phyloP scores from a whole-genome alignment of 1,140 invertebrate species.

The Drosophila lacertosa region DNA sequence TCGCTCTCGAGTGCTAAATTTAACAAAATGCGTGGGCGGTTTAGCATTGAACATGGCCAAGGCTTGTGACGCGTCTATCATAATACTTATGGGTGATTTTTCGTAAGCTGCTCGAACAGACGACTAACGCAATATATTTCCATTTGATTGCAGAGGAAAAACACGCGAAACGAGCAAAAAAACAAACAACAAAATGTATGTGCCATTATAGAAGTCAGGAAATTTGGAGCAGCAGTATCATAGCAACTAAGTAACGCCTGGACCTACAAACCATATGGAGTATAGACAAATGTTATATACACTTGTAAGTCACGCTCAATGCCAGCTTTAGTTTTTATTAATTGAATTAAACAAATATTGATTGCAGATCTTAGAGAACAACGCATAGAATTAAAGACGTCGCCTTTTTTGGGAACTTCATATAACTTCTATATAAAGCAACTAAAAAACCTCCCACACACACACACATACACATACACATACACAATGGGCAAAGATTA shows the following conservation, averaged over 20 bases:
- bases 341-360: no score
- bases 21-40: slow-evolving; percentile 69
- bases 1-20: slow-evolving; percentile 59
- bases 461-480: slow-evolving; percentile 29
- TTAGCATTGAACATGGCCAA: slow-evolving; percentile 74
- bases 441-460: slow-evolving; percentile 25
- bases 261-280: slow-evolving; percentile 47
- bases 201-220: slow-evolving; percentile 65
- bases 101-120: slow-evolving; percentile 13
- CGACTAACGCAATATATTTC: slow-evolving; percentile 21
- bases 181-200: slow-evolving; percentile 69
- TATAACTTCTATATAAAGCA: slow-evolving; percentile 20
- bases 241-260: slow-evolving; percentile 61
- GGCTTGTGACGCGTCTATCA: slow-evolving; percentile 65
- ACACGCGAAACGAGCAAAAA: no score
- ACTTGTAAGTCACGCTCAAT: slow-evolving; percentile 14
- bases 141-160: slow-evolving; percentile 38
- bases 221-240: slow-evolving; percentile 71
- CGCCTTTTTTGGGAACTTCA: slow-evolving; percentile 21
- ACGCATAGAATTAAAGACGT: slow-evolving; percentile 38
- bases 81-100: slow-evolving; percentile 56
- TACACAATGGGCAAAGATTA: slow-evolving; percentile 97
- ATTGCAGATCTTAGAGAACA: slow-evolving; percentile 46
- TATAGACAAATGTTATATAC: slow-evolving; percentile 50
- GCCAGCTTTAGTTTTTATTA: neutral